Percentiles rank a stretch among this genome's conserved stretches.
Evolutionary conservation across 2,113 vertebrate genomes (phyloP).

Genomic region (Alces alces): DNA sequence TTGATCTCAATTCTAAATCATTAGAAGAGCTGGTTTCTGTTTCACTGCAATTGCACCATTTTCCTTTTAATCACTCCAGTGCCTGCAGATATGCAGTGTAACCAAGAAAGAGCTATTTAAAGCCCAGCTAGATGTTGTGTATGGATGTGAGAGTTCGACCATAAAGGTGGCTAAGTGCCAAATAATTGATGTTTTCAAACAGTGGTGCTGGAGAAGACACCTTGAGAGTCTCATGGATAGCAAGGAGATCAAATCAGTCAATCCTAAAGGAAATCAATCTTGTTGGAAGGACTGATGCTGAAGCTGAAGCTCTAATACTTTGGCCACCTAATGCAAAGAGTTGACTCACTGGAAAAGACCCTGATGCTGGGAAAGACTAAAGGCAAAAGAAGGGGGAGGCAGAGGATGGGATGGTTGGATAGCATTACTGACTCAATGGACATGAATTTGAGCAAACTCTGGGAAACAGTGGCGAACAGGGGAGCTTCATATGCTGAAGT

Average conservation of each 20-base stretch:
- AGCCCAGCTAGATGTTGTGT: conserved; percentile 31
- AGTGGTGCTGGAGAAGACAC: background rate
- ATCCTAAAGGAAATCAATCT: background rate
- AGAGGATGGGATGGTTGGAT: background rate
- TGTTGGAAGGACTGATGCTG: background rate
- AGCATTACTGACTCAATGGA: background rate
- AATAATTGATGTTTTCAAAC: background rate
- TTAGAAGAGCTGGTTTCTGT: conserved; percentile 60
- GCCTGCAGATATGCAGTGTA: background rate
- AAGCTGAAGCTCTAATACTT: background rate
- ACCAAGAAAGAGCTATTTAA: conserved; percentile 7
- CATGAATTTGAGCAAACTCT: background rate
- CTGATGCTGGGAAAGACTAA: background rate
- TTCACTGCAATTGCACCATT: conserved; percentile 33
- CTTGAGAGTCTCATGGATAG: background rate
- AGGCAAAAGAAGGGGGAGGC: background rate
- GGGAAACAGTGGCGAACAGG: background rate
- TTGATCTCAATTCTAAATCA: conserved; percentile 70
- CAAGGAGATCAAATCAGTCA: background rate
- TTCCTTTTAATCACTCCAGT: background rate
- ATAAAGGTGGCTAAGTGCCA: background rate
- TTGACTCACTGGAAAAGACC: background rate
- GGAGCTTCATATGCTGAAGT: background rate
- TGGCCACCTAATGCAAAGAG: background rate
- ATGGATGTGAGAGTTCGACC: background rate